phyloP scores from a whole-genome alignment of 2,797 vertebrate genomes.

The Eurystomus glaucurus region DNA sequence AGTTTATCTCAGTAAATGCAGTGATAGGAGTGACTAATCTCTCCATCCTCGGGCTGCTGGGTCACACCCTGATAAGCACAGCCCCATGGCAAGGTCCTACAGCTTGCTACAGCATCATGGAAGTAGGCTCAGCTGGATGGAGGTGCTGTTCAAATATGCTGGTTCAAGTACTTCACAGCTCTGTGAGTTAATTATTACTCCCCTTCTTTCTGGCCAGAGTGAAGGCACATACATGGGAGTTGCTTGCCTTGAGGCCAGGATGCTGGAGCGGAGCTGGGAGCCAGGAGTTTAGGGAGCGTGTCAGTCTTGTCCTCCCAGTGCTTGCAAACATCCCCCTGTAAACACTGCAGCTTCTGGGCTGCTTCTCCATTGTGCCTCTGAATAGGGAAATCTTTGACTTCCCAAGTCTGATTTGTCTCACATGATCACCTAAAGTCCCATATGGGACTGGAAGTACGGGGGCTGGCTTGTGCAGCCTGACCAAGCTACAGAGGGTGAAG shows the following conservation, averaged over 20 bases:
- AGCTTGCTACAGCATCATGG: accelerated
- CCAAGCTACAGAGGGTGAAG: not conserved
- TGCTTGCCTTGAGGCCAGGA: not conserved
- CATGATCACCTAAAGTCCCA: accelerated
- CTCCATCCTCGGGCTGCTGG: not conserved
- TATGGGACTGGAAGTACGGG: accelerated
- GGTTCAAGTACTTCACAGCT: not conserved
- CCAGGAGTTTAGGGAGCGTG: not conserved
- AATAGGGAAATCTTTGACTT: not conserved
- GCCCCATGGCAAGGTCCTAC: not conserved
- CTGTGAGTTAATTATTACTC: not conserved
- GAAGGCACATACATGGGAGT: not conserved
- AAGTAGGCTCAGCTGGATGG: not conserved
- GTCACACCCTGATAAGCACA: not conserved
- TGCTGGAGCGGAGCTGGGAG: not conserved
- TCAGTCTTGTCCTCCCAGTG: accelerated
- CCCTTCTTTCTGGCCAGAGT: not conserved
- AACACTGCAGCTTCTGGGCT: not conserved
- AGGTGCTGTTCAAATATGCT: not conserved
- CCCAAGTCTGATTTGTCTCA: accelerated
- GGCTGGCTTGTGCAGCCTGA: not conserved
- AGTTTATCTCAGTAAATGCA: constrained; percentile 18
- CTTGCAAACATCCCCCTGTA: not conserved
- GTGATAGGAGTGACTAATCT: not conserved
- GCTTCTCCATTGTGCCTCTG: accelerated